Evolutionary conservation across 2,888 invertebrate genomes (phyloP).

Genomic region (Caenorhabditis wallacei): DNA sequence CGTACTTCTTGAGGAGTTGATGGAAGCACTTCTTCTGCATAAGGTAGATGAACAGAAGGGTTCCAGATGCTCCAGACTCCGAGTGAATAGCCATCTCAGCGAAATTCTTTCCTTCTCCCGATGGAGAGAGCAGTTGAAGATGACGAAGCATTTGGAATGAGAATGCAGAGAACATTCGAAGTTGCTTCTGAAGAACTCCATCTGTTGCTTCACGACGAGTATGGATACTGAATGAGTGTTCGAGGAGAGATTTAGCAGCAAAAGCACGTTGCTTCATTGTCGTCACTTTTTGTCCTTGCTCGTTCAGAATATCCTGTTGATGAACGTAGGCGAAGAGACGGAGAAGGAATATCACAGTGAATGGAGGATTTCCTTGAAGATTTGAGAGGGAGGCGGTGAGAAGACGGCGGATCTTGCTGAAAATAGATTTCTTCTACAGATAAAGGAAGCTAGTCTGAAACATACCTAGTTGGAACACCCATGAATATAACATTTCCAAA

Average conservation of each 20-base stretch:
- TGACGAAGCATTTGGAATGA: constrained; percentile 80
- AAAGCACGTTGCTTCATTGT: constrained; percentile 66
- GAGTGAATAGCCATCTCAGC: constrained; percentile 77
- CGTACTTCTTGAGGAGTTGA: constrained; percentile 67
- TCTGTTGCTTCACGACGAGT: constrained; percentile 72
- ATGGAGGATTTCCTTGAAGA: constrained; percentile 82
- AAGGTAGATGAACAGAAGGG: constrained; percentile 79
- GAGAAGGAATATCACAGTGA: constrained; percentile 80
- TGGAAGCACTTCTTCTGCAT: constrained; percentile 80
- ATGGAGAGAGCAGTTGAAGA: constrained; percentile 77
- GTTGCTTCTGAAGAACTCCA: constrained; percentile 72
- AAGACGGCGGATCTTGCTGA: constrained; percentile 82
- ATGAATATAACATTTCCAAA: constrained; percentile 82
- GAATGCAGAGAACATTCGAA: constrained; percentile 78
- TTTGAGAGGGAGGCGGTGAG: constrained; percentile 81
- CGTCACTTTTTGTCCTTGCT: constrained; percentile 60
- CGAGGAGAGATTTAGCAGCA: constrained; percentile 77
- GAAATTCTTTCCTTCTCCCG: constrained; percentile 78
- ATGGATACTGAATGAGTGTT: constrained; percentile 78
- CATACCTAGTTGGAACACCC: constrained; percentile 79
- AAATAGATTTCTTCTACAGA: constrained; percentile 4
- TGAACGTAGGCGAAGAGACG: constrained; percentile 79
- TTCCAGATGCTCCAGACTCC: constrained; percentile 77
- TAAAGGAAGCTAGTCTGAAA: not conserved
- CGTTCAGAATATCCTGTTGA: constrained; percentile 67